phyloP scores from a whole-genome alignment of 2,888 invertebrate genomes.

The Neoscelio sp. region DNA sequence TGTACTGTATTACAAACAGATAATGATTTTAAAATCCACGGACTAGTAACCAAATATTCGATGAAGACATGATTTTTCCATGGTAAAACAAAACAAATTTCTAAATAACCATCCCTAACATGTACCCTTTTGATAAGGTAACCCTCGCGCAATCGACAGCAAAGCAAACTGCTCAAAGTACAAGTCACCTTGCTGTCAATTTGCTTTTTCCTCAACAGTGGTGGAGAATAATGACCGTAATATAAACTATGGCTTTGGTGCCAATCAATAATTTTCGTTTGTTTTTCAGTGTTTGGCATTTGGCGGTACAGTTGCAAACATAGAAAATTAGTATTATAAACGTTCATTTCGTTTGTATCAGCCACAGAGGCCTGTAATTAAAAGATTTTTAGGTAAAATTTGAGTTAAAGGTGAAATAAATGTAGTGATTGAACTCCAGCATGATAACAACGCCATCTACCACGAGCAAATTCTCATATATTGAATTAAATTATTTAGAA shows the following conservation, averaged over 20 bases:
- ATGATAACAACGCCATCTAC: too few relatives aligned
- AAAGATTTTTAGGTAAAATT: too few relatives aligned
- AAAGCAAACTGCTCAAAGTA: slow-evolving; percentile 87
- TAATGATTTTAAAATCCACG: slow-evolving; percentile 85
- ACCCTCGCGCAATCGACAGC: slow-evolving; percentile 90
- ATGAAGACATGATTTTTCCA: slow-evolving; percentile 90
- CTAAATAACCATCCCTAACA: slow-evolving; percentile 84
- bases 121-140: slow-evolving; percentile 85
- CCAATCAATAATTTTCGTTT: slow-evolving; percentile 73
- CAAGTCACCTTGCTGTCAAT: slow-evolving; percentile 87
- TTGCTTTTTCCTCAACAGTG: slow-evolving; percentile 86
- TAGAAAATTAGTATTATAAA: slow-evolving; percentile 86
- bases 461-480: too few relatives aligned
- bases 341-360: slow-evolving; percentile 83
- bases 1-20: slow-evolving; percentile 81
- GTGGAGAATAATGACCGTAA: slow-evolving; percentile 84
- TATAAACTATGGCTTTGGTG: slow-evolving; percentile 84
- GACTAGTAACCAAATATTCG: slow-evolving; percentile 86
- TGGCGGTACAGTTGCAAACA: slow-evolving; percentile 80
- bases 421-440: too few relatives aligned
- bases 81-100: slow-evolving; percentile 87
- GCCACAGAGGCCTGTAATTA: slow-evolving; percentile 68
- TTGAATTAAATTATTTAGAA: too few relatives aligned
- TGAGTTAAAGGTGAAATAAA: too few relatives aligned
- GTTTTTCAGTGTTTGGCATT: slow-evolving; percentile 64